phyloP scores from a whole-genome alignment of 2,113 vertebrate genomes.

The Stigmatopora argus region DNA sequence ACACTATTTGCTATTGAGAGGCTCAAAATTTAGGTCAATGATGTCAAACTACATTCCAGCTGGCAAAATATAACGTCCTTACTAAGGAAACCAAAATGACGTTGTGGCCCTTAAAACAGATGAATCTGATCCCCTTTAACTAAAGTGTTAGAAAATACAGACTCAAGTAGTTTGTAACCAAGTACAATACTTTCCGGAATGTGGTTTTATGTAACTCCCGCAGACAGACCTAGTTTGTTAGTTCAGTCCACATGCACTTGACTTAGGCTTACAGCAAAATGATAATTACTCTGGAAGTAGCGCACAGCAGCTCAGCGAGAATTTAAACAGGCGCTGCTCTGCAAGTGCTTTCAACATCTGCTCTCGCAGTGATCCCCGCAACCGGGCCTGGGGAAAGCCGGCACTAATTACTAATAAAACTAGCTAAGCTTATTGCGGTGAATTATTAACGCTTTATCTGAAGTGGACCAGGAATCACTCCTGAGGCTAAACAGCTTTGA shows the following conservation, averaged over 20 bases:
- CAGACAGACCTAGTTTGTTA: conserved; percentile 60
- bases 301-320: conserved; percentile 54
- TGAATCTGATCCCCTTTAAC: too few species aligned
- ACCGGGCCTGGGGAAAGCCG: conserved; percentile 66
- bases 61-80: too few species aligned
- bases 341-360: conserved; percentile 75
- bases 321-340: conserved; percentile 72
- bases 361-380: conserved; percentile 76
- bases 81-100: too few species aligned
- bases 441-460: conserved; percentile 85
- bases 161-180: too few species aligned
- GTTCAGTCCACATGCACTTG: conserved; percentile 63
- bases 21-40: too few species aligned
- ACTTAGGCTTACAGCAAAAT: conserved; percentile 70
- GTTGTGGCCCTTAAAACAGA: too few species aligned
- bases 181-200: too few species aligned
- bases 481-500: conserved; percentile 70
- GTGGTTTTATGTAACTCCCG: conserved; percentile 31
- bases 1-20: too few species aligned
- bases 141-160: too few species aligned
- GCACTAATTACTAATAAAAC: conserved; percentile 88
- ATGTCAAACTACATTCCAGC: too few species aligned
- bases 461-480: conserved; percentile 75
- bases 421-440: conserved; percentile 83
- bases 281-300: conserved; percentile 70